Base-by-base conservation (phyloP, 2,888 invertebrate species). In the Harpalus rufipes region DNA sequence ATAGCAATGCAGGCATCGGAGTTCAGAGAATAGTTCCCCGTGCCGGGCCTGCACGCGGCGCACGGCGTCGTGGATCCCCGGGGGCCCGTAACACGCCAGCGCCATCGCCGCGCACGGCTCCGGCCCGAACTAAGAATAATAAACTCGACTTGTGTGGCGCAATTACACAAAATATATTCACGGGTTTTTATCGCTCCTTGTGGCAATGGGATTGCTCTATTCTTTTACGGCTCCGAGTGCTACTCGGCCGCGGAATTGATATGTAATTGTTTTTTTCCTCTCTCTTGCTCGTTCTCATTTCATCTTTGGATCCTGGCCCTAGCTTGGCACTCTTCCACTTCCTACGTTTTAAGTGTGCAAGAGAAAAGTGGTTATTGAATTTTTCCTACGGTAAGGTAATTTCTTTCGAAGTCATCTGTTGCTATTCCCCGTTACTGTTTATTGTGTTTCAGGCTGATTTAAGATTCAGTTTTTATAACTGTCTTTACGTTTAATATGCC, bases 141-240 rank as follows among this genome's bases (percentile, higher is more conserved):
- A 91, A 91, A 91, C 89, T 90, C 91, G 90, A 91, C 91, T 91
- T 91, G 91, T 90, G 91, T 90, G 87, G 90, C 88, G 90, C 91
- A 91, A 91, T 91, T 91, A 91, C 91, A 91, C 91, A 90, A 91
- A 91, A 91, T 91, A 91, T 91, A 91, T 91, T 91, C 91, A 91
- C 91, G 91, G 90, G 91, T 91, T 91, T 91, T 91, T 91, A 91
- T 91, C 88, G 90, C 90, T 90, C 91, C 91, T 91, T 91, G 91
- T 90, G 91, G 91, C 91, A 88, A 89, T 89, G 88, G 89, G 90
- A 90, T 90, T 89, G 90, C 90, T 89, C 90, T 90, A 90, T 90
- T 90, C 91, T 90, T 91, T 91, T 91, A 91, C 91, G 90, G 90
- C 89, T 88, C 90, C 90, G 72, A 78, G 63, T 41, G 59, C 59